phyloP scores from a whole-genome alignment of 2,797 vertebrate genomes.

The Argya squamiceps region DNA sequence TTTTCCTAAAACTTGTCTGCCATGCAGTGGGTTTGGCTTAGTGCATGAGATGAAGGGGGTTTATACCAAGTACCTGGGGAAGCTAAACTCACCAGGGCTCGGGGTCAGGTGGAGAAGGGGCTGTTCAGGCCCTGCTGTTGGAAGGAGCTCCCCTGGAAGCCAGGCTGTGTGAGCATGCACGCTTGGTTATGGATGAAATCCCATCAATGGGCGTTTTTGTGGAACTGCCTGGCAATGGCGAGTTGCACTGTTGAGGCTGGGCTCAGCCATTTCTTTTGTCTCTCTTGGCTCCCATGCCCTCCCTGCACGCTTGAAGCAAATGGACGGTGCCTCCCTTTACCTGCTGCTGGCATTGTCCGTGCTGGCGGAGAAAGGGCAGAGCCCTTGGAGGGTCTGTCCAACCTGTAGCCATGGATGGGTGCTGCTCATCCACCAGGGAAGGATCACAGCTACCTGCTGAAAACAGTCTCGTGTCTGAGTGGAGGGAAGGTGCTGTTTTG shows the following conservation, averaged over 20 bases:
- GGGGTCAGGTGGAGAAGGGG: background rate
- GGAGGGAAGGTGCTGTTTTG: background rate
- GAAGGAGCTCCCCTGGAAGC: background rate
- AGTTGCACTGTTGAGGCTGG: background rate
- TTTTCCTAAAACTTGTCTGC: background rate
- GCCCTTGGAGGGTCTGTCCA: background rate
- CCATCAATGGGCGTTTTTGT: constrained; percentile 29
- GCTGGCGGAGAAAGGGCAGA: fast-evolving
- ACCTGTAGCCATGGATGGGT: background rate
- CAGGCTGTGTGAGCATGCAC: fast-evolving
- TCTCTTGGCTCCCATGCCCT: background rate
- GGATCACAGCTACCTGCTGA: background rate
- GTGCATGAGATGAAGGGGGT: background rate
- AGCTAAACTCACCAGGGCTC: background rate
- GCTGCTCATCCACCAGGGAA: fast-evolving
- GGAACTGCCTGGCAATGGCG: background rate
- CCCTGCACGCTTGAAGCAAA: background rate
- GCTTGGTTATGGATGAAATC: constrained; percentile 33
- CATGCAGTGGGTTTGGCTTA: background rate
- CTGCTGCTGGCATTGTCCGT: background rate
- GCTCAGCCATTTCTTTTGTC: constrained; percentile 22
- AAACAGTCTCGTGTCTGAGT: background rate
- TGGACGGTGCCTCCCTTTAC: background rate
- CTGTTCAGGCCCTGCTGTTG: background rate
- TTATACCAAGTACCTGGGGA: background rate